These are phyloP conservation scores for Turritopsis dohrnii DNA, from an alignment of 30 jellyfish, hydroid and myxozoan species.

Conservation along the genomic window DNA sequence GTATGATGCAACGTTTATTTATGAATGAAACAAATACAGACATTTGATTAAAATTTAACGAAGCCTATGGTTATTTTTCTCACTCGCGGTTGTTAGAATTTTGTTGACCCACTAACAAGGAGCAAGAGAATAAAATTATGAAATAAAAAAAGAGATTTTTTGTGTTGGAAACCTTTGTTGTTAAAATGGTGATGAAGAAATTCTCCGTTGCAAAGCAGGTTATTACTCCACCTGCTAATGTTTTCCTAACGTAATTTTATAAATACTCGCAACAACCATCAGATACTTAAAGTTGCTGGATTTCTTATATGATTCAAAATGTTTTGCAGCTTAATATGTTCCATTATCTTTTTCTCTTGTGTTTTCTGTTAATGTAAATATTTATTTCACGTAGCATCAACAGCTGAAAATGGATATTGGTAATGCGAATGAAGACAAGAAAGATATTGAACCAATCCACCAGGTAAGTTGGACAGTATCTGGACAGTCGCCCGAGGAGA, in stretches of 20 bases:
- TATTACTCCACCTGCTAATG: background rate
- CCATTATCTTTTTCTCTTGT: no score
- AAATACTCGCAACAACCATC: no score
- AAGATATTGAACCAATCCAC: constrained; percentile 10
- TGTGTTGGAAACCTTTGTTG: background rate
- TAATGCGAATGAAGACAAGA: constrained; percentile 1
- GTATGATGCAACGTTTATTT: no score
- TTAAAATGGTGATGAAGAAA: background rate
- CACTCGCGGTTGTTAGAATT: background rate
- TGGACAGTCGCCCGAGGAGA: no score
- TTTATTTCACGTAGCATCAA: constrained; percentile 17
- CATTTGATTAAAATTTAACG: background rate
- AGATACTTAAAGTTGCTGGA: no score
- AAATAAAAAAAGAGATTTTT: background rate
- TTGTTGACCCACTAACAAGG: no score
- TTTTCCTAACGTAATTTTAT: background rate
- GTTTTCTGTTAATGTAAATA: background rate
- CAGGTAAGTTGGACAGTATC: background rate
- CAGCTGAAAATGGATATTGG: constrained; percentile 25
- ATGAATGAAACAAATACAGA: background rate
- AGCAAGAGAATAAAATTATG: background rate
- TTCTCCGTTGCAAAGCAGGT: background rate
- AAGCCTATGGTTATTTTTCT: background rate
- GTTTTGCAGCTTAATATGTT: no score
- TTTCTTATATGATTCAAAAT: no score